These are phyloP conservation scores for Melipona beecheii DNA, from an alignment of 2,888 invertebrate species.

Conservation along the genomic window DNA sequence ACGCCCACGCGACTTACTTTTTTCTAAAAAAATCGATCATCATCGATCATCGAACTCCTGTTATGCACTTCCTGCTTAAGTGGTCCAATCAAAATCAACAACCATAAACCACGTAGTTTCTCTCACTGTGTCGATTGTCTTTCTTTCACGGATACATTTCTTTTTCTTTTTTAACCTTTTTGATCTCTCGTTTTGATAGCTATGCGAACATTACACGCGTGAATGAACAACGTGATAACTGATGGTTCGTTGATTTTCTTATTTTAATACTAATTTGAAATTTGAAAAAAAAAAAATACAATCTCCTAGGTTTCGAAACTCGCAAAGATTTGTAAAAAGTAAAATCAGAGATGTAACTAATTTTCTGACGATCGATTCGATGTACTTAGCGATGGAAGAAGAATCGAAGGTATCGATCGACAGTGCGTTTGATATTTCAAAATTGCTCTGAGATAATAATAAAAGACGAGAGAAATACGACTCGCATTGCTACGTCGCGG, in stretches of 20 bases:
- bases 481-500: background rate
- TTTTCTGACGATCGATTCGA: background rate
- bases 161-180: background rate
- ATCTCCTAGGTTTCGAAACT: background rate
- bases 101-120: background rate
- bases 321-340: background rate
- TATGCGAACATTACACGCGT: background rate
- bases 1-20: conserved; percentile 83
- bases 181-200: background rate
- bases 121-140: background rate
- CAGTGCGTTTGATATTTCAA: background rate
- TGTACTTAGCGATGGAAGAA: too few relatives aligned
- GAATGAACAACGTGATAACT: background rate
- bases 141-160: background rate
- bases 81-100: background rate
- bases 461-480: background rate
- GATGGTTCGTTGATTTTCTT: background rate
- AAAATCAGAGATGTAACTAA: background rate
- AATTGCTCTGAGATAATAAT: too few relatives aligned
- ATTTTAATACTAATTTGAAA: background rate
- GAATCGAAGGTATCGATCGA: background rate
- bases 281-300: background rate
- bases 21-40: conserved; percentile 78
- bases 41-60: conserved; percentile 12
- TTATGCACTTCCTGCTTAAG: background rate